Percentiles rank a stretch among this genome's conserved stretches.
These are phyloP conservation scores for Calycopis cecrops DNA, from an alignment of 1,140 invertebrate genomes.

Conservation along the genomic window DNA sequence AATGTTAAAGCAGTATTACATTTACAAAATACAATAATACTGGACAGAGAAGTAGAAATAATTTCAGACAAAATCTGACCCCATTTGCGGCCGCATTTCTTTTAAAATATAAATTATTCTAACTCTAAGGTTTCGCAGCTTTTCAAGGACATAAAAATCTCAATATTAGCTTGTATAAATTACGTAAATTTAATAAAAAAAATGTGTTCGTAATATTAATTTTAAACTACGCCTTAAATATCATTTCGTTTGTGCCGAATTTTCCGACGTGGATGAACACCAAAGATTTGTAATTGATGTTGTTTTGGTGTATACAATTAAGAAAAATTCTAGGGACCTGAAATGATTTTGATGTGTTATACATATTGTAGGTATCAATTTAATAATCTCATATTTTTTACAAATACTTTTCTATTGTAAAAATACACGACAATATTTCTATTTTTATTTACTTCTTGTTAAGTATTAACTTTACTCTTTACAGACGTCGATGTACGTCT, in stretches of 20 bases:
- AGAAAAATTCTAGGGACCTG: slow-evolving; percentile 71
- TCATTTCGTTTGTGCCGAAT: slow-evolving; percentile 56
- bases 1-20: background rate
- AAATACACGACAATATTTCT: slow-evolving; percentile 18
- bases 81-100: too few relatives aligned
- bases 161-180: slow-evolving; percentile 11
- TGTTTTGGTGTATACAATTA: slow-evolving; percentile 70
- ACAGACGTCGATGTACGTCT: background rate
- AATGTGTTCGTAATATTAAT: slow-evolving; percentile 67
- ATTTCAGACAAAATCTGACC: too few relatives aligned
- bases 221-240: slow-evolving; percentile 42
- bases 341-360: slow-evolving; percentile 68
- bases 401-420: slow-evolving; percentile 27
- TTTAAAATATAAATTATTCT: slow-evolving; percentile 15
- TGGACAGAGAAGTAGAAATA: too few relatives aligned
- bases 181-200: slow-evolving; percentile 26
- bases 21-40: slow-evolving; percentile 1
- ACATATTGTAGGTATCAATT: slow-evolving; percentile 67
- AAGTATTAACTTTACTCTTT: slow-evolving; percentile 37
- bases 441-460: slow-evolving; percentile 12
- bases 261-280: slow-evolving; percentile 68
- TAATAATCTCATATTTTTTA: slow-evolving; percentile 54
- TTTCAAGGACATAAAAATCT: slow-evolving; percentile 47
- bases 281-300: slow-evolving; percentile 70
- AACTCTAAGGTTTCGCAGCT: slow-evolving; percentile 54